Conservation (phyloP, 2,113 vertebrate species). For the Hippocampus comes region DNA sequence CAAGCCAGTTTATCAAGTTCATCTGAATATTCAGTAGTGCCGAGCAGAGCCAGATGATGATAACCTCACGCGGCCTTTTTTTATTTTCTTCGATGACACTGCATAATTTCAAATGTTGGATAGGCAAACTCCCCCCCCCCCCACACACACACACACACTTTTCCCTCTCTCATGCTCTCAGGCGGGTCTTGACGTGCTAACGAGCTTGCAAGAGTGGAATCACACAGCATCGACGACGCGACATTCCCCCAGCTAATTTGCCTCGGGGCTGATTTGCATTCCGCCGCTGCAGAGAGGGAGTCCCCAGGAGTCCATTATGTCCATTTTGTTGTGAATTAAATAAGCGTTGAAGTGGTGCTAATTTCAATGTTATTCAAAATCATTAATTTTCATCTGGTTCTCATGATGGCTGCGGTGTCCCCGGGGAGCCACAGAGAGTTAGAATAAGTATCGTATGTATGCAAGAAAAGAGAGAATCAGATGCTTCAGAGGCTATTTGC, state of each 20-base stretch:
- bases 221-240: slow-evolving; percentile 59
- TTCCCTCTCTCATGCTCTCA: slow-evolving; percentile 7
- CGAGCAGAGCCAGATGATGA: slow-evolving; percentile 49
- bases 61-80: slow-evolving; percentile 59
- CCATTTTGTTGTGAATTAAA: slow-evolving; percentile 73
- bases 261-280: slow-evolving; percentile 68
- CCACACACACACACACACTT: not conserved
- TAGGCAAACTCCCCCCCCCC: not conserved
- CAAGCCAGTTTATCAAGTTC: slow-evolving; percentile 41
- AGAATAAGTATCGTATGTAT: slow-evolving; percentile 37
- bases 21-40: slow-evolving; percentile 51
- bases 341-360: slow-evolving; percentile 69
- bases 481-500: not conserved
- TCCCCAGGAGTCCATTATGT: slow-evolving; percentile 71
- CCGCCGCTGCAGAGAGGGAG: slow-evolving; percentile 61
- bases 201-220: slow-evolving; percentile 48
- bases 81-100: slow-evolving; percentile 51
- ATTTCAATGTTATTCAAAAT: slow-evolving; percentile 72
- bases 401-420: slow-evolving; percentile 61
- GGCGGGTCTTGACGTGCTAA: slow-evolving; percentile 52
- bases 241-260: slow-evolving; percentile 67
- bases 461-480: slow-evolving; percentile 18
- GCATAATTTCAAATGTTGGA: slow-evolving; percentile 57
- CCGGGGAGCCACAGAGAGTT: slow-evolving; percentile 48
- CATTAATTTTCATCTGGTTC: slow-evolving; percentile 69